Evolutionary conservation across 2,113 vertebrate species (phyloP).

Genomic region (Coturnix japonica): DNA sequence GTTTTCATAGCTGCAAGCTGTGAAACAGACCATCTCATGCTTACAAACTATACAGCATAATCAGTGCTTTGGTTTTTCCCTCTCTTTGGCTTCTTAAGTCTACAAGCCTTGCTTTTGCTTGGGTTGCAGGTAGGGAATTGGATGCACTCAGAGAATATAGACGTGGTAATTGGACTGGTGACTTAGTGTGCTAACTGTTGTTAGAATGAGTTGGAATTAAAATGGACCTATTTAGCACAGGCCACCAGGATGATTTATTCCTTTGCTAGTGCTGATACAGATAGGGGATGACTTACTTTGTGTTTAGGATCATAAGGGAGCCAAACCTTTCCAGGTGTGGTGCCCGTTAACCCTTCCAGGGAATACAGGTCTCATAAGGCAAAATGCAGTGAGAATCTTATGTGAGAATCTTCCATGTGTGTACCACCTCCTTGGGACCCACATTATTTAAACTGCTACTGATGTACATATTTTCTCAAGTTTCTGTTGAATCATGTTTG

Average conservation of each 20-base stretch:
- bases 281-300: neutral
- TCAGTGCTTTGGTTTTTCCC: neutral
- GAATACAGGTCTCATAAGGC: neutral
- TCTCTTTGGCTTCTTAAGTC: neutral
- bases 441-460: neutral
- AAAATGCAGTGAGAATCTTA: fast-evolving
- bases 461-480: neutral
- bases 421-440: neutral
- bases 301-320: neutral
- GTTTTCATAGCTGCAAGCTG: neutral
- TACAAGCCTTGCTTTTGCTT: neutral
- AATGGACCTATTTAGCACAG: neutral
- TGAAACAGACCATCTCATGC: neutral
- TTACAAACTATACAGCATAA: no score
- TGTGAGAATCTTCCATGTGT: neutral
- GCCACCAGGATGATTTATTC: neutral
- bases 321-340: neutral
- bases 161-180: neutral
- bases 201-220: neutral
- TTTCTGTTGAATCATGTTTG: neutral
- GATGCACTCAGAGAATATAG: neutral
- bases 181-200: neutral
- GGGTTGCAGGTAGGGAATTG: neutral
- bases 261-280: neutral
- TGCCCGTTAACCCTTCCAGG: neutral